A percentile compares a stretch with the other conserved stretches of the same genome.
Evolutionary conservation across 2,797 vertebrate genomes (phyloP).

Genomic region (Gadopsis bispinosus): DNA sequence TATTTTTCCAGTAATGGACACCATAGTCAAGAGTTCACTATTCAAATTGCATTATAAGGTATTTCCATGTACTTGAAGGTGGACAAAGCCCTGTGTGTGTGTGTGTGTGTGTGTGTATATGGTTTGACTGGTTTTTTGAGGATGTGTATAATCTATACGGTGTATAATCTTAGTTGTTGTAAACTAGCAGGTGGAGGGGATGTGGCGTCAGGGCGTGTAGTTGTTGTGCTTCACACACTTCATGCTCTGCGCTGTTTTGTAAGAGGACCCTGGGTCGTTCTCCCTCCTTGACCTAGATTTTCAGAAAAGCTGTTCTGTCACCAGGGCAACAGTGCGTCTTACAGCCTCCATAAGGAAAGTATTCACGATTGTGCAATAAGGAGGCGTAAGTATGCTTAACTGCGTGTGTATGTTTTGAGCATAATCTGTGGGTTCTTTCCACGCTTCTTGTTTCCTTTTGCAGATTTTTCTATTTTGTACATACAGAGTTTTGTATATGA

Average conservation of each 20-base stretch:
- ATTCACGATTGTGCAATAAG: slow-evolving; percentile 72
- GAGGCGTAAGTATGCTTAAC: slow-evolving; percentile 42
- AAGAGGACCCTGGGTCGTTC: slow-evolving; percentile 73
- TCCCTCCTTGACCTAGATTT: slow-evolving; percentile 81
- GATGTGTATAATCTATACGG: background rate
- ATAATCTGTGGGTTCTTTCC: background rate
- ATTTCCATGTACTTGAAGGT: background rate
- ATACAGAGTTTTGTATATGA: slow-evolving; percentile 99
- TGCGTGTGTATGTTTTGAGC: background rate
- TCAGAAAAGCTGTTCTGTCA: slow-evolving; percentile 71
- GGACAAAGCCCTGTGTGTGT: background rate
- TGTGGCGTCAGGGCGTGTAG: slow-evolving; percentile 45
- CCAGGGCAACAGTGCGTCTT: slow-evolving; percentile 59
- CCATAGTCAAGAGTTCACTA: background rate
- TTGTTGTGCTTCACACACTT: slow-evolving; percentile 49
- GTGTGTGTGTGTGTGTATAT: background rate
- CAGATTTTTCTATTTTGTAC: slow-evolving; percentile 99
- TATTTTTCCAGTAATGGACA: slow-evolving; percentile 23
- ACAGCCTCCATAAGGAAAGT: slow-evolving; percentile 56
- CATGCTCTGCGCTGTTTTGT: slow-evolving; percentile 58
- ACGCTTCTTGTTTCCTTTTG: slow-evolving; percentile 63
- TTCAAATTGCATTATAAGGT: background rate
- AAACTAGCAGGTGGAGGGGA: slow-evolving; percentile 16
- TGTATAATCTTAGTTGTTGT: background rate
- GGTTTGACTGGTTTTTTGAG: background rate